These are phyloP conservation scores for Rynchops niger DNA, from an alignment of 2,113 vertebrate genomes.

Conservation along the genomic window DNA sequence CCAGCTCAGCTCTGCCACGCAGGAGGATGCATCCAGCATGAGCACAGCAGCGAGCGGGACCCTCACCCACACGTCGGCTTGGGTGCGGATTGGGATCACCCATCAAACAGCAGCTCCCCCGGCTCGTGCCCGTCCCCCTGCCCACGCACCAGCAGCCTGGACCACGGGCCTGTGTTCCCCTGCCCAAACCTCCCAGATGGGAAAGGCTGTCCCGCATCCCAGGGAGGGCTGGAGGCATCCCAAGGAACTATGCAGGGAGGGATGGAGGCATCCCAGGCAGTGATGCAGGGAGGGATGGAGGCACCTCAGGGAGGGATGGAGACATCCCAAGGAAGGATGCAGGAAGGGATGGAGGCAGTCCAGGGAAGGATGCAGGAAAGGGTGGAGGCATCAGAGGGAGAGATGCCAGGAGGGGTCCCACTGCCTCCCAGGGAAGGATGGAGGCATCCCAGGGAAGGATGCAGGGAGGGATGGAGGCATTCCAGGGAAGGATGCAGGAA, in stretches of 20 bases:
- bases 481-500: neutral
- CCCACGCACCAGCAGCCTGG: accelerated
- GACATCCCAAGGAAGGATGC: no score
- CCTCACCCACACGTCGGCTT: accelerated
- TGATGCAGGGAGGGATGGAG: no score
- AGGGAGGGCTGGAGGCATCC: neutral
- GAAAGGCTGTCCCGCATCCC: neutral
- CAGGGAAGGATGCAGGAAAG: neutral
- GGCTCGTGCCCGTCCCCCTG: accelerated
- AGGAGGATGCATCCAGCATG: neutral
- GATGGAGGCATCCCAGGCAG: neutral
- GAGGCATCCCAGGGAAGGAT: neutral
- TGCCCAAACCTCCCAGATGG: accelerated
- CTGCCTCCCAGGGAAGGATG: neutral
- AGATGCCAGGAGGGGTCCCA: neutral
- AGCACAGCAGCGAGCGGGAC: neutral
- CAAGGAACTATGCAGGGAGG: neutral
- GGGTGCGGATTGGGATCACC: neutral
- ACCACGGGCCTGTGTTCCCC: neutral
- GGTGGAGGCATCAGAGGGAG: no score
- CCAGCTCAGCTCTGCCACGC: neutral
- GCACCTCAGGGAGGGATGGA: neutral
- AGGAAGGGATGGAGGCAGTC: neutral
- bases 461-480: no score
- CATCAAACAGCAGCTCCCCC: neutral